Percentiles rank a stretch among this genome's conserved stretches.
These are phyloP conservation scores for Chionoecetes opilio DNA, from an alignment of 1,140 invertebrate species.

Conservation along the genomic window DNA sequence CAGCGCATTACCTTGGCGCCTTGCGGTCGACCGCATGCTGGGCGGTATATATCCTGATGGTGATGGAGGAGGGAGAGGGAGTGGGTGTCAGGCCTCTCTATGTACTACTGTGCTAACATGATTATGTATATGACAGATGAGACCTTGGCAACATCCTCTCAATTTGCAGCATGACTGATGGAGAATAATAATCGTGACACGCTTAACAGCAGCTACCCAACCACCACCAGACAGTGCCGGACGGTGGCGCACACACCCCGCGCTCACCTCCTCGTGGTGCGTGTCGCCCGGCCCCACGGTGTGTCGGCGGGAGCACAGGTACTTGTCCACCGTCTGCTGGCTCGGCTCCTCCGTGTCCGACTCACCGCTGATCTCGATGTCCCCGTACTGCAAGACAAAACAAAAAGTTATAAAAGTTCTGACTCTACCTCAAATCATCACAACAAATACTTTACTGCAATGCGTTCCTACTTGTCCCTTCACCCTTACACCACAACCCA, in stretches of 20 bases:
- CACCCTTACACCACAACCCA: too few species aligned
- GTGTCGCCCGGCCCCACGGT: constrained; percentile 95
- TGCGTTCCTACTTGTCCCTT: too few species aligned
- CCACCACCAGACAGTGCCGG: background rate
- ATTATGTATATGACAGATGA: constrained; percentile 63
- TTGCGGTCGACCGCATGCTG: constrained; percentile 60
- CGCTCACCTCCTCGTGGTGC: constrained; percentile 78
- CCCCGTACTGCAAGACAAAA: constrained; percentile 62
- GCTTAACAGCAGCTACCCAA: constrained; percentile 29
- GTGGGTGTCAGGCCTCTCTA: constrained; percentile 44
- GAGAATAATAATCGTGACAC: background rate
- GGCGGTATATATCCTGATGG: constrained; percentile 70
- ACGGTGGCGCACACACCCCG: background rate
- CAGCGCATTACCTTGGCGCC: constrained; percentile 58
- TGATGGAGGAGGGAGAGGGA: constrained; percentile 51
- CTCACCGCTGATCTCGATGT: constrained; percentile 73
- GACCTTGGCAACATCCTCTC: background rate
- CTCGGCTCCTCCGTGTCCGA: constrained; percentile 72
- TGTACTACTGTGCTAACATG: constrained; percentile 38
- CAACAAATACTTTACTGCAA: too few species aligned
- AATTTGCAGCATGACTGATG: background rate
- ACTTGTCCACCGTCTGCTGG: constrained; percentile 82
- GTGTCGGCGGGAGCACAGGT: constrained; percentile 90
- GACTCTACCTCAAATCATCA: too few species aligned
- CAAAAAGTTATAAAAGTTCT: too few species aligned